Conservation (phyloP, 2,797 vertebrate genomes). For the Ispidina picta region DNA sequence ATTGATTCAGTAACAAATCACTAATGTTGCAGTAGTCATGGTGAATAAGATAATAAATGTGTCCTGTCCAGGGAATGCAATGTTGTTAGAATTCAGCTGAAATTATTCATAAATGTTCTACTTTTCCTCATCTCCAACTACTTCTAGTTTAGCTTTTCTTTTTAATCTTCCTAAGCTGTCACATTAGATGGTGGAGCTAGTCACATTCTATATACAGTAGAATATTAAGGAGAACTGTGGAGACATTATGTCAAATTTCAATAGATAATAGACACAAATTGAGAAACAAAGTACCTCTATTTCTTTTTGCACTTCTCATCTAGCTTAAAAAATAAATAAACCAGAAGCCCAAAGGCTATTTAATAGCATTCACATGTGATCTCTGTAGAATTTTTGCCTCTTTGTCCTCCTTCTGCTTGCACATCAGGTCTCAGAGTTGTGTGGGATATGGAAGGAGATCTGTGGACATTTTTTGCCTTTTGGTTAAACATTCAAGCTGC, state of each 20-base stretch:
- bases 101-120: conserved; percentile 84
- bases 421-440: not conserved
- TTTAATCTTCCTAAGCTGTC: conserved; percentile 83
- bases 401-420: not conserved
- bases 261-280: conserved; percentile 77
- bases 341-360: conserved; percentile 11
- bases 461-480: not conserved
- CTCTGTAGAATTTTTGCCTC: not conserved
- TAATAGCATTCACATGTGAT: not conserved
- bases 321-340: conserved; percentile 51
- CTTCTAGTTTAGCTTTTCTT: conserved; percentile 80
- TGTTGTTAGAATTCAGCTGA: conserved; percentile 83
- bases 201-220: conserved; percentile 75
- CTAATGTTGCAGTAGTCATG: conserved; percentile 82
- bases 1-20: conserved; percentile 85
- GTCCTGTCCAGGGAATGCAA: conserved; percentile 81
- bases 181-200: conserved; percentile 76
- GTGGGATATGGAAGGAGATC: not conserved
- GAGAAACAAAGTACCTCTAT: conserved; percentile 64
- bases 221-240: conserved; percentile 76
- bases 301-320: conserved; percentile 30
- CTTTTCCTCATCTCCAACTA: conserved; percentile 78
- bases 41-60: conserved; percentile 85
- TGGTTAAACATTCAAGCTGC: not conserved
- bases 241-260: conserved; percentile 76